Base-by-base conservation (phyloP, 2,888 invertebrate genomes). In the Hypercompe scribonia region DNA sequence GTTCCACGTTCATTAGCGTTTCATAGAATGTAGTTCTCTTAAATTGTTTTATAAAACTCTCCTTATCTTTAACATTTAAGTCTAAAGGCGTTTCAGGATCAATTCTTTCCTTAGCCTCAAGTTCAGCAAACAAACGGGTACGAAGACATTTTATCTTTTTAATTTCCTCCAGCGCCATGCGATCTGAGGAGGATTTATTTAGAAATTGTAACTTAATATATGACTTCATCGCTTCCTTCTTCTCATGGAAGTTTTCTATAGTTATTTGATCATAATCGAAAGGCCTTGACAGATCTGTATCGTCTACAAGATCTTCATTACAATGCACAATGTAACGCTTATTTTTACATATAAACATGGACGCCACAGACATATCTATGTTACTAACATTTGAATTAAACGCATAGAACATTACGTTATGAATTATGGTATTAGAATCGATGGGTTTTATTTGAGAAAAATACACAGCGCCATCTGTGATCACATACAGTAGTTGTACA, bases 151-250 rank as follows among this genome's bases (percentile, higher is more conserved):
- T 87, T 31, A 89, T 50, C 70, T 86, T 86, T 0, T 84, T 84
- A 11, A 89, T 89, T 86, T 90, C 90, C 64, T 50, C 36, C 7
- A 88, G 77, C 75, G 86, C 81, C 46, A 63, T 46, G 80, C 72
- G 63, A 7, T n/a, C n/a, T 33, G 72, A 73, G 63, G 87, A 67
- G 7, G 58, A 65, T 79, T 86, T 82, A 0, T 34, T 42, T 71
- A 90, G 82, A 46, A 78, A 89, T 77, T 89, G 90, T 15, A 88
- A 78, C 72, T 79, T 87, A 18, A 90, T 88, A 70, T 90, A 90
- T 69, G 90, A 89, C 50, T 82, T 86, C 31, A 90, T 73, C 28
- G 72, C 65, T 10, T 89, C 82, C 80, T 81, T 89, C 78, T 87
- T 84, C 0, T 36, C 31, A 24, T 8, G 65, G 81, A 88, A 90